Evolutionary conservation across 2,113 vertebrate species (phyloP).

Genomic region (Camelus dromedarius): DNA sequence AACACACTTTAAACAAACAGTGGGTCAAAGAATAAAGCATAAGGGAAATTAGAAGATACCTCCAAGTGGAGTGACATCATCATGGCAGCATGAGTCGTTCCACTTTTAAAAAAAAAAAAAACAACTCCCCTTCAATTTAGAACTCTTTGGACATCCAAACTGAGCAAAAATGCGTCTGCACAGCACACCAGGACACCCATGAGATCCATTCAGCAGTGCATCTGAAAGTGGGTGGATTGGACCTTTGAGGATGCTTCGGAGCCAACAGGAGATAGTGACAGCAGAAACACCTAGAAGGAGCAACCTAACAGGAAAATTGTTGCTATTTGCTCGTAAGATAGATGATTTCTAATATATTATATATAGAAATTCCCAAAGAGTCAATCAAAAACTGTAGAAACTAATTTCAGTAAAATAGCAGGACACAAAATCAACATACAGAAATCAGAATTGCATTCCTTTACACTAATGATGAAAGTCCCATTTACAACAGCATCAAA

Average conservation of each 20-base stretch:
- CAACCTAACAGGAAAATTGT: background rate
- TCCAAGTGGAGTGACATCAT: background rate
- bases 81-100: background rate
- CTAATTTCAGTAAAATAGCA: background rate
- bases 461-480: background rate
- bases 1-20: background rate
- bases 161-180: background rate
- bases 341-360: background rate
- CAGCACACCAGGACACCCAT: background rate
- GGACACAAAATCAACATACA: background rate
- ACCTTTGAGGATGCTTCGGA: background rate
- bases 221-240: background rate
- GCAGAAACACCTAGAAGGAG: background rate
- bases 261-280: background rate
- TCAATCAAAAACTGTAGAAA: background rate
- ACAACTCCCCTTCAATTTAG: background rate
- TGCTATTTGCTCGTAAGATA: background rate
- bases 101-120: background rate
- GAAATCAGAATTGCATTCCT: background rate
- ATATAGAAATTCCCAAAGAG: background rate
- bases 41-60: background rate
- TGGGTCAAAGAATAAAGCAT: background rate
- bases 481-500: background rate
- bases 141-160: background rate
- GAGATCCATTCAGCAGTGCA: background rate